These are phyloP conservation scores for Copidosoma aretas DNA, from an alignment of 2,888 invertebrate genomes.

Conservation along the genomic window DNA sequence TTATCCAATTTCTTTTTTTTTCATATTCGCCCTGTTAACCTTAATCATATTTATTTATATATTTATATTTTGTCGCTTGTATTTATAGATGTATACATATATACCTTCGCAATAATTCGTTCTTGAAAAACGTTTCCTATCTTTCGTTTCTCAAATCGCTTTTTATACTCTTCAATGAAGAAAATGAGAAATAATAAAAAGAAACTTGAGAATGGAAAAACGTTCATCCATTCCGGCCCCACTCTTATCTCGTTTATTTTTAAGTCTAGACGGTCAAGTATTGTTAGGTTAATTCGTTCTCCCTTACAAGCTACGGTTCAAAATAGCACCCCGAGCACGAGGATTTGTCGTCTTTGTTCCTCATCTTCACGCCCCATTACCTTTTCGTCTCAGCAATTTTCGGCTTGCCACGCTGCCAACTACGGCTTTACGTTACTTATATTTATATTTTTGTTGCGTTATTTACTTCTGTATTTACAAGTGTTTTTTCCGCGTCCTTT, in stretches of 20 bases:
- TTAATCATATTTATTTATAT: constrained; percentile 46
- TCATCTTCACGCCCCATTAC: not conserved
- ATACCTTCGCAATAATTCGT: constrained; percentile 53
- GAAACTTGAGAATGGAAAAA: too few species aligned
- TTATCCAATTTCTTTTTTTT: constrained; percentile 43
- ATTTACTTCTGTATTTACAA: constrained; percentile 40
- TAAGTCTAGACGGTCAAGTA: constrained; percentile 48
- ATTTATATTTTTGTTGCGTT: constrained; percentile 31
- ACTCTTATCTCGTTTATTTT: constrained; percentile 13
- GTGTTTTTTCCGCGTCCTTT: constrained; percentile 31
- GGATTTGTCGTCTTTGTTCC: constrained; percentile 17
- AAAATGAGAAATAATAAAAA: too few species aligned
- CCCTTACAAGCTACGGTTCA: constrained; percentile 48
- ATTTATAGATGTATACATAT: constrained; percentile 54
- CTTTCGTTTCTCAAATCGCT: constrained; percentile 11
- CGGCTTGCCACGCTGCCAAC: constrained; percentile 25
- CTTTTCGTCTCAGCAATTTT: constrained; percentile 1
- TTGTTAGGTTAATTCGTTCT: constrained; percentile 48
- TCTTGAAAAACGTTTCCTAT: constrained; percentile 28
- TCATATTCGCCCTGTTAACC: constrained; percentile 46
- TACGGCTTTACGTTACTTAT: constrained; percentile 29
- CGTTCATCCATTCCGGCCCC: not conserved
- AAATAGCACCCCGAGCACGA: constrained; percentile 47
- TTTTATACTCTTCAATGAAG: too few species aligned
- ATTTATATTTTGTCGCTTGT: constrained; percentile 47